These are phyloP conservation scores for Crocodylus rhombifer DNA, from an alignment of 2,797 vertebrate species.

Conservation along the genomic window DNA sequence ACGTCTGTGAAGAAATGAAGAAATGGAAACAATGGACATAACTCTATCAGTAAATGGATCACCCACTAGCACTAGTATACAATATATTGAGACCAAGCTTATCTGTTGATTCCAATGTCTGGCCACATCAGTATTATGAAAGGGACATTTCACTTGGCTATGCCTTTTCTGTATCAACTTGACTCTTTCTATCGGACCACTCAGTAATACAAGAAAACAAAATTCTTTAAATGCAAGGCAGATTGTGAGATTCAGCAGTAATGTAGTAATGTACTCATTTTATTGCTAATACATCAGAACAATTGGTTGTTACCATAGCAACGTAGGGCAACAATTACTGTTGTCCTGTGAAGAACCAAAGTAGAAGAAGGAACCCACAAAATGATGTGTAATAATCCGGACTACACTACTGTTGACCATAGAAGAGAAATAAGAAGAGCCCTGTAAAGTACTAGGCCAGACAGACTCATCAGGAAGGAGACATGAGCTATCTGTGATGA, in stretches of 20 bases:
- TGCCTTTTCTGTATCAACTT: not conserved
- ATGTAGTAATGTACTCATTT: not conserved
- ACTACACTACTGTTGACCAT: not conserved
- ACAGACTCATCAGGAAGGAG: not conserved
- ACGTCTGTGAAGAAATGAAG: too few relatives aligned
- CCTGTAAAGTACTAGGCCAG: rapidly evolving
- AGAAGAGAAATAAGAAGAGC: not conserved
- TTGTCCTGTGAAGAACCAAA: not conserved
- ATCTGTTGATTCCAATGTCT: not conserved
- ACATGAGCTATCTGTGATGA: not conserved
- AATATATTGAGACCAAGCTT: not conserved
- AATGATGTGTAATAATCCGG: not conserved
- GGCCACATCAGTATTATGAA: not conserved
- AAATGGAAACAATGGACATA: not conserved
- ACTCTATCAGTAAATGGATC: not conserved
- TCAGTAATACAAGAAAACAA: not conserved
- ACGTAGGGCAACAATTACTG: not conserved
- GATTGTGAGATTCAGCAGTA: not conserved
- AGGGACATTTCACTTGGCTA: not conserved
- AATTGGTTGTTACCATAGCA: not conserved
- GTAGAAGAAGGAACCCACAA: not conserved
- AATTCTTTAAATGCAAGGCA: not conserved
- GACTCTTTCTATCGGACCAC: not conserved
- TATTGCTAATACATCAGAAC: not conserved
- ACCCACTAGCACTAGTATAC: too few relatives aligned